Evolutionary conservation across 2,113 vertebrate genomes (phyloP).

Genomic region (Cygnus buccinator): DNA sequence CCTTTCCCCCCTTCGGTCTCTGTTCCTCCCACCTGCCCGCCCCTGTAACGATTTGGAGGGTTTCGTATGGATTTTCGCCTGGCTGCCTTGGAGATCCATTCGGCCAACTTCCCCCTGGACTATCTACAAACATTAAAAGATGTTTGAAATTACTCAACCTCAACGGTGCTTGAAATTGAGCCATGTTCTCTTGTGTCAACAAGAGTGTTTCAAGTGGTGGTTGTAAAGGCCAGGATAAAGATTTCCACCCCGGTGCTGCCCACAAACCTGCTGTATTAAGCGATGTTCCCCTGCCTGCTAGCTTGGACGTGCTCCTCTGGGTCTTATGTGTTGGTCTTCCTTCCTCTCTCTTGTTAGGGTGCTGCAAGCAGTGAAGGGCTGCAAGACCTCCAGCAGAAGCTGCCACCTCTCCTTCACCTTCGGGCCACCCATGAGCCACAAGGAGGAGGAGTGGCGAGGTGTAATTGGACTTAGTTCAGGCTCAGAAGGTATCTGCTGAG

Average conservation of each 20-base stretch:
- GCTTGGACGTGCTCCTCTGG: neutral
- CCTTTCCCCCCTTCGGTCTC: neutral
- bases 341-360: neutral
- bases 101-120: conserved; percentile 27
- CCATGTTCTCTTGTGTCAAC: conserved; percentile 55
- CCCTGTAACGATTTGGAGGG: neutral
- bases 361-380: neutral
- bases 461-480: neutral
- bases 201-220: conserved; percentile 21
- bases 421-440: neutral
- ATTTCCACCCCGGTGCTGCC: conserved; percentile 26
- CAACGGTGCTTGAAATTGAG: conserved; percentile 52
- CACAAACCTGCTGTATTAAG: conserved; percentile 14
- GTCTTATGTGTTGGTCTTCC: neutral
- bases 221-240: neutral
- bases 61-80: neutral
- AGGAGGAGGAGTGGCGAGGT: neutral
- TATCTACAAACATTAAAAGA: conserved; percentile 60
- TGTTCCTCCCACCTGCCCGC: neutral
- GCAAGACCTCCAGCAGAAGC: neutral
- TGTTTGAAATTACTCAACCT: conserved; percentile 65
- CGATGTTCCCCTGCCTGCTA: neutral
- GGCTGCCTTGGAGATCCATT: conserved; percentile 40
- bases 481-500: neutral
- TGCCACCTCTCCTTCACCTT: neutral